Evolutionary conservation across 2,113 vertebrate genomes (phyloP).

Genomic region (Kryptolebias marmoratus): DNA sequence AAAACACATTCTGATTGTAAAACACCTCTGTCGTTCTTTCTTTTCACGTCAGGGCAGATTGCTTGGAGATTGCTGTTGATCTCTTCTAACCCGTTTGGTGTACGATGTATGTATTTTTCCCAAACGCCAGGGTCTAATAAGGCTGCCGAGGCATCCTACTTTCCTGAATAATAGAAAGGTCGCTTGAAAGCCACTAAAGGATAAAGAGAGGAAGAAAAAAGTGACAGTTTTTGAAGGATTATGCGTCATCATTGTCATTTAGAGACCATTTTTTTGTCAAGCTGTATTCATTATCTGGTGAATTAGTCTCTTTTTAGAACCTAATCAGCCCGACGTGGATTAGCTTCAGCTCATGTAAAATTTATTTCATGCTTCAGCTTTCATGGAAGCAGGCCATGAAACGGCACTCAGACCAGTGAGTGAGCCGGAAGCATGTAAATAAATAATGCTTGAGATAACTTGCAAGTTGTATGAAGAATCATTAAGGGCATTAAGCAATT

Average conservation of each 20-base stretch:
- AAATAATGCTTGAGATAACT: slow-evolving; percentile 35
- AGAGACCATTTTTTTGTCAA: slow-evolving; percentile 67
- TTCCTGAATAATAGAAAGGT: slow-evolving; percentile 25
- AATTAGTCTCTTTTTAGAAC: slow-evolving; percentile 79
- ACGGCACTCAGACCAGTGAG: slow-evolving; percentile 48
- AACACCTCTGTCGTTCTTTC: slow-evolving; percentile 6
- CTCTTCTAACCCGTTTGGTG: slow-evolving; percentile 13
- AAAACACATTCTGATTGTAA: background rate
- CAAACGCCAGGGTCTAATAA: slow-evolving; percentile 1
- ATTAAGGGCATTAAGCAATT: slow-evolving; percentile 29
- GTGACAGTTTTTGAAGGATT: slow-evolving; percentile 67
- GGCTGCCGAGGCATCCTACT: slow-evolving; percentile 7
- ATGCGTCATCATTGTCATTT: slow-evolving; percentile 76
- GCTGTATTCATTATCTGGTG: slow-evolving; percentile 74
- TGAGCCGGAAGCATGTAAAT: slow-evolving; percentile 52
- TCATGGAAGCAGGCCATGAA: slow-evolving; percentile 55
- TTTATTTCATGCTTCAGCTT: slow-evolving; percentile 72
- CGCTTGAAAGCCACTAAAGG: slow-evolving; percentile 26
- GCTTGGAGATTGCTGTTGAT: slow-evolving; percentile 16
- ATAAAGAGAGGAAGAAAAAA: background rate
- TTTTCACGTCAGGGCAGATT: slow-evolving; percentile 11
- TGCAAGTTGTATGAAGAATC: slow-evolving; percentile 7
- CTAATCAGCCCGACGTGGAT: slow-evolving; percentile 71
- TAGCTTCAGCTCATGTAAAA: slow-evolving; percentile 73
- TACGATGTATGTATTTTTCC: slow-evolving; percentile 17